These are phyloP conservation scores for Nowickia ferox DNA, from an alignment of 2,888 invertebrate genomes.

Conservation along the genomic window DNA sequence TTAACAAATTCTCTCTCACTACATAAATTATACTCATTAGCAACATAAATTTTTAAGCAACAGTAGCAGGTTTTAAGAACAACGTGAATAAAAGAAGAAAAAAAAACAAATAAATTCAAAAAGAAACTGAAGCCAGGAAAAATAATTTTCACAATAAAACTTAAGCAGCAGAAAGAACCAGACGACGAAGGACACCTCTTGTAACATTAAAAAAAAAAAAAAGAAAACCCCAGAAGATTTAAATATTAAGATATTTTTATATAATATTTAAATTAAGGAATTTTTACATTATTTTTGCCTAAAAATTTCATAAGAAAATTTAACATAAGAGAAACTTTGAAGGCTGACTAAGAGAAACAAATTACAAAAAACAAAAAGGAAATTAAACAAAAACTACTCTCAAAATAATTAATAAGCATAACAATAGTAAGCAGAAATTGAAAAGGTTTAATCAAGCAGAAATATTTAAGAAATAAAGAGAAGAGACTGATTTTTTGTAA, in stretches of 20 bases:
- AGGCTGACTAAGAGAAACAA: conserved; percentile 66
- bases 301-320: conserved; percentile 54
- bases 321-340: conserved; percentile 69
- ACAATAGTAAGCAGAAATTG: conserved; percentile 19
- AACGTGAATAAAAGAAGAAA: conserved; percentile 74
- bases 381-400: conserved; percentile 53
- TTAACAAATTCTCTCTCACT: conserved; percentile 24
- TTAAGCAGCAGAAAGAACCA: conserved; percentile 7
- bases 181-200: conserved; percentile 20
- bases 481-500: conserved; percentile 79
- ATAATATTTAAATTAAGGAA: conserved; percentile 38
- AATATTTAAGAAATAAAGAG: conserved; percentile 68
- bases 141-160: conserved; percentile 11
- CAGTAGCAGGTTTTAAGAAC: conserved; percentile 78
- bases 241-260: conserved; percentile 73
- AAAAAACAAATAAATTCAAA: conserved; percentile 34
- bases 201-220: not conserved
- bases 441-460: conserved; percentile 74
- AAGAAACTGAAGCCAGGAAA: conserved; percentile 60
- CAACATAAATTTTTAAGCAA: conserved; percentile 66
- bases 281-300: conserved; percentile 42
- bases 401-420: conserved; percentile 39
- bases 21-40: conserved; percentile 68
- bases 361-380: not conserved
- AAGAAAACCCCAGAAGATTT: conserved; percentile 5